phyloP scores from a whole-genome alignment of 2,888 invertebrate species.

The Acleris cristana region DNA sequence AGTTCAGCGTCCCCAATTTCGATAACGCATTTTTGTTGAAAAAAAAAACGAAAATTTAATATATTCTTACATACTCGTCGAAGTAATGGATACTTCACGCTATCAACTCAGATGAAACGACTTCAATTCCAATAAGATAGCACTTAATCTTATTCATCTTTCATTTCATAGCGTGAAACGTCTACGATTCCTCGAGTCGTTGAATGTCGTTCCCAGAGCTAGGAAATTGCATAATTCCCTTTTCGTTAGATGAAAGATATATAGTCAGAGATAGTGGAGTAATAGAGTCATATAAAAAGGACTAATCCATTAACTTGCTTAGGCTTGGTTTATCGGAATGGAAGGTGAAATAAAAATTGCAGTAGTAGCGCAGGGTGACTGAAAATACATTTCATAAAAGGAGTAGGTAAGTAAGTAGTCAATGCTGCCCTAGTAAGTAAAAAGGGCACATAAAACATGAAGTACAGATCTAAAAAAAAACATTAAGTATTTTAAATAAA shows the following conservation, averaged over 20 bases:
- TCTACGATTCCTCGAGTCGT: background rate
- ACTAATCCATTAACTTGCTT: slow-evolving; percentile 21
- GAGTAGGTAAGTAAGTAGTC: too few species aligned
- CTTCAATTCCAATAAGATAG: slow-evolving; percentile 5
- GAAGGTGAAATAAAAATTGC: too few species aligned
- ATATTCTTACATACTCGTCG: background rate
- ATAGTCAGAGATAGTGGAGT: slow-evolving; percentile 4
- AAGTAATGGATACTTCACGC: slow-evolving; percentile 12
- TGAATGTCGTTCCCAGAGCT: slow-evolving; percentile 11
- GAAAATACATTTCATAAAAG: too few species aligned
- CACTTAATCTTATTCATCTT: slow-evolving; percentile 8
- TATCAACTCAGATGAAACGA: slow-evolving; percentile 10
- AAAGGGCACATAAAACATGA: too few species aligned
- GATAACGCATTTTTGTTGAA: background rate
- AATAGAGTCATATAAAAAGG: too few species aligned
- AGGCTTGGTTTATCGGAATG: background rate
- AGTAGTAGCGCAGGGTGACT: too few species aligned
- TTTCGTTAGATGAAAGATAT: background rate
- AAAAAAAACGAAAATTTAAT: background rate
- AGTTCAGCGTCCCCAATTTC: background rate
- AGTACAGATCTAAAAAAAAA: too few species aligned
- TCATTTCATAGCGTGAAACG: slow-evolving; percentile 18
- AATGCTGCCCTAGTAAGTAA: too few species aligned
- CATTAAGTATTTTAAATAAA: too few species aligned
- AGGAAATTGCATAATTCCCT: slow-evolving; percentile 21